These are phyloP conservation scores for Tetrao urogallus DNA, from an alignment of 2,113 vertebrate genomes.

Conservation along the genomic window DNA sequence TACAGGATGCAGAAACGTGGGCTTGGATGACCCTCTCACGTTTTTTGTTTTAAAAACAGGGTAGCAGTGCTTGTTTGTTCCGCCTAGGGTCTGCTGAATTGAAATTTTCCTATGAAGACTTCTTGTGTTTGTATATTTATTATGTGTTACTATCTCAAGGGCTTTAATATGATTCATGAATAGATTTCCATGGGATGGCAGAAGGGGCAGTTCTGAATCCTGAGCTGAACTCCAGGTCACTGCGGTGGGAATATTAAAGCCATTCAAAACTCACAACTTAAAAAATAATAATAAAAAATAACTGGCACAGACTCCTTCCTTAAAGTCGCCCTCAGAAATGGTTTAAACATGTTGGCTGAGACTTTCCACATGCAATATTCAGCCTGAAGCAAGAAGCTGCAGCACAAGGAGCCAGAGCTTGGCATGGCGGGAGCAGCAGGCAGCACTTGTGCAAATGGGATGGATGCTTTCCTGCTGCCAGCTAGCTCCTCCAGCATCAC, in stretches of 20 bases:
- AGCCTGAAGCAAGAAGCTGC: constrained; percentile 6
- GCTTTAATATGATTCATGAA: not conserved
- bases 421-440: rapidly evolving
- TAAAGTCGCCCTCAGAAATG: not conserved
- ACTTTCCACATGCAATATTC: constrained; percentile 10
- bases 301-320: not conserved
- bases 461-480: not conserved
- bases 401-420: not conserved
- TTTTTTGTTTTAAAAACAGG: not conserved
- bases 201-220: not conserved
- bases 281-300: not conserved
- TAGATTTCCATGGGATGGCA: not conserved
- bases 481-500: rapidly evolving
- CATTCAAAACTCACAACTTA: not conserved
- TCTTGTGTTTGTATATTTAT: not conserved
- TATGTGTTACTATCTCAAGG: not conserved
- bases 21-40: not conserved
- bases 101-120: not conserved
- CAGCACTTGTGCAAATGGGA: not conserved
- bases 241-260: not conserved
- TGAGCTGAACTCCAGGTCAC: not conserved
- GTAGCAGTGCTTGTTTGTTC: not conserved
- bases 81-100: not conserved
- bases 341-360: not conserved
- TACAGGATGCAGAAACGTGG: not conserved